Conservation (phyloP, 1,140 invertebrate species). For the Arion vulgaris region DNA sequence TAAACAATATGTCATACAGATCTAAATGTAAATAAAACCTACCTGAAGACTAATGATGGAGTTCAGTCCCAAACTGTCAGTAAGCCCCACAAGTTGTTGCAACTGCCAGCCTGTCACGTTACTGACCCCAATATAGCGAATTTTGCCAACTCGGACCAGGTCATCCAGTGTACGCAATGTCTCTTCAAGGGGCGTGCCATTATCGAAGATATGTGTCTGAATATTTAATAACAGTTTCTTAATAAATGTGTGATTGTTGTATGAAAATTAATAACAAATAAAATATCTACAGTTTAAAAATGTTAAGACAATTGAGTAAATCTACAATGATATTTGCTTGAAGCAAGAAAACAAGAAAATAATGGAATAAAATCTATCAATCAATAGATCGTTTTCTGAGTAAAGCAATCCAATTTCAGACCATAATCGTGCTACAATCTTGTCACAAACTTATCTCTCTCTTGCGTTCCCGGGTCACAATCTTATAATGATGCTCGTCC, state of each 20-base stretch:
- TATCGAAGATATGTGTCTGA: slow-evolving; percentile 59
- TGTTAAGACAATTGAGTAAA: background rate
- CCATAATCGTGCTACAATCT: too few species aligned
- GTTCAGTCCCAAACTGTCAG: slow-evolving; percentile 43
- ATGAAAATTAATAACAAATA: background rate
- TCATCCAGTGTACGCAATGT: slow-evolving; percentile 58
- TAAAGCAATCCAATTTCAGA: too few species aligned
- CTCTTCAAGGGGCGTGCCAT: slow-evolving; percentile 55
- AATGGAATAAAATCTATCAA: too few species aligned
- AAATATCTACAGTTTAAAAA: background rate
- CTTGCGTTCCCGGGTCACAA: too few species aligned
- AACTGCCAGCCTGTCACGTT: slow-evolving; percentile 64
- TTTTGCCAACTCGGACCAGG: slow-evolving; percentile 58
- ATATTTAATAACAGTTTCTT: too few species aligned
- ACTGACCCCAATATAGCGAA: slow-evolving; percentile 60
- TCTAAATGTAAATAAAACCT: too few species aligned
- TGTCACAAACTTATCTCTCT: too few species aligned
- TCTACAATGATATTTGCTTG: too few species aligned
- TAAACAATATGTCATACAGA: too few species aligned
- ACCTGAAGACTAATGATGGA: slow-evolving; percentile 55
- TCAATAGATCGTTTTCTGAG: too few species aligned
- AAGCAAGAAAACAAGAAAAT: too few species aligned
- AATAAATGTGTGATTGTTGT: background rate
- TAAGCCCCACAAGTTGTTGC: slow-evolving; percentile 54
- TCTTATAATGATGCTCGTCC: too few species aligned